Base-by-base conservation (phyloP, 1,140 invertebrate species). In the Pseudomyrmex gracilis region DNA sequence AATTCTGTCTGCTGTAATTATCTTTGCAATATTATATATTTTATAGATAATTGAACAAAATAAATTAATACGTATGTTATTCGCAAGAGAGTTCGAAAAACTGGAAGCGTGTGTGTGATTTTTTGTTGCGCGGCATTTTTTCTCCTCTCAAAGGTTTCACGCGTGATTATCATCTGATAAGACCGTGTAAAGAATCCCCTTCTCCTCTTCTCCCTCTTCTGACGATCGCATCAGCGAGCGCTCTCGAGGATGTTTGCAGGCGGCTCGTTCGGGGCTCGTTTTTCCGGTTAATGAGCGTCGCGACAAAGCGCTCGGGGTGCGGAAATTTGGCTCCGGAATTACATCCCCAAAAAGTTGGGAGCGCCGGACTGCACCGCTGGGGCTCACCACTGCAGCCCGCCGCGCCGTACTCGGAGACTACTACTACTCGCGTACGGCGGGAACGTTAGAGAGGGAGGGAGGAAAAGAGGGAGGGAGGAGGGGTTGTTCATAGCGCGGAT, bases 401-500 rank as follows among this genome's bases (percentile, higher is more conserved):
- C 68, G 68, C 43, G 17, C 71, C 55, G 57, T 51, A 74, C 55
- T 20, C 82, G 68, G 83, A 20, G 76, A 80, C 66, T 77, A 58
- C 66, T 71, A 58, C 43, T 51, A 57, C 43, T n/a, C 58, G 17
- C 17, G 43, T 34, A 34, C 34, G 34, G 34, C 34, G 34, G 34
- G 34, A 34, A 34, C 34, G 34, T n/a, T n/a, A n/a, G n/a, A 5
- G 4, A 34, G 24, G 34, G 34, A 34, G 4, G 0, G 34, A 34
- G 0, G 34, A 34, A n/a, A n/a, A 5, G 4, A 34, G 24, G 34
- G 34, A 34, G 4, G 0, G 34, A 34, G 0, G 34, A 34, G 20
- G 20, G 58, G 85, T 68, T 34, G 34, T 87, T 87, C 86, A 84
- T 84, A 84, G 67, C 85, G 51, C 53, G 51, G 86, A 86, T 74